Percentiles rank a stretch among this genome's conserved stretches.
These are phyloP conservation scores for Dendronephthya gigantea DNA, from an alignment of 64 coral and sea anemone genomes.

Conservation along the genomic window DNA sequence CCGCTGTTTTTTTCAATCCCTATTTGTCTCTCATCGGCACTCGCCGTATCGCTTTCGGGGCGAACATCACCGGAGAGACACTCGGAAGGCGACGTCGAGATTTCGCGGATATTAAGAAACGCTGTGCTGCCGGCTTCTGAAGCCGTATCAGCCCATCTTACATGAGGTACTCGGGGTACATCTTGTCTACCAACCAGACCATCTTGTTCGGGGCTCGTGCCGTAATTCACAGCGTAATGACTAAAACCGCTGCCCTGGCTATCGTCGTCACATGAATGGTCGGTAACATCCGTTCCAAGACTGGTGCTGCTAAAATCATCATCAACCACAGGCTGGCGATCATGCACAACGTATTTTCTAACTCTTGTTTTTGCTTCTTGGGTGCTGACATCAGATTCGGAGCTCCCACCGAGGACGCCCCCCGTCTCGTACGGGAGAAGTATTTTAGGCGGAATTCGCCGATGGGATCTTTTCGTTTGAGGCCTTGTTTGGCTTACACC, in stretches of 20 bases:
- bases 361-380: not conserved
- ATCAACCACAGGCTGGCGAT: not conserved
- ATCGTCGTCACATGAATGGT: not conserved
- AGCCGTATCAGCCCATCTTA: conserved; percentile 10
- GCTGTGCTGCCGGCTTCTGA: not conserved
- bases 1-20: not conserved
- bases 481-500: not conserved
- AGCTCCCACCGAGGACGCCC: not conserved
- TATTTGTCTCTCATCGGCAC: not conserved
- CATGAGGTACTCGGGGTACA: not conserved
- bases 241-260: not conserved
- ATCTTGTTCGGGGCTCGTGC: not conserved
- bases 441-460: not conserved
- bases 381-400: not conserved
- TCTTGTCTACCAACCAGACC: not conserved
- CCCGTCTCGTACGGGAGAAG: not conserved
- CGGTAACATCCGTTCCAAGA: not conserved
- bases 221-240: not conserved
- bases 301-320: not conserved
- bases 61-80: not conserved
- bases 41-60: not conserved
- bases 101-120: not conserved
- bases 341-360: not conserved
- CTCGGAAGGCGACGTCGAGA: not conserved
- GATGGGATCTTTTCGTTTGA: not conserved